Percentiles rank a stretch among this genome's conserved stretches.
Conservation (phyloP, 2,797 vertebrate genomes). For the Phyllotis vaccarum region DNA sequence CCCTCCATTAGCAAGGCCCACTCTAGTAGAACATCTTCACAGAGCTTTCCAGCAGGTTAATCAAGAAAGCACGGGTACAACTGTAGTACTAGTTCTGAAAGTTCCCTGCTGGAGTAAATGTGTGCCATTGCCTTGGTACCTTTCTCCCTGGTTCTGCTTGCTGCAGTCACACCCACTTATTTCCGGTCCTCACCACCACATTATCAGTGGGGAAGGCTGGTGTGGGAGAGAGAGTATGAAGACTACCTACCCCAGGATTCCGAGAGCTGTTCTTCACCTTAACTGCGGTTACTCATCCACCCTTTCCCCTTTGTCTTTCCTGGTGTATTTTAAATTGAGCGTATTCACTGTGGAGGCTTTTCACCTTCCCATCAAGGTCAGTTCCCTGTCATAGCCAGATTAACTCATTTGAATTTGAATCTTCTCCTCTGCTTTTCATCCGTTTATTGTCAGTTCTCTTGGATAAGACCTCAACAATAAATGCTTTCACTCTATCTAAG, state of each 20-base stretch:
- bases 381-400: not conserved
- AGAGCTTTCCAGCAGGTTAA: not conserved
- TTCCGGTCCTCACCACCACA: not conserved
- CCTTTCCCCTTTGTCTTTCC: not conserved
- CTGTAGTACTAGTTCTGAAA: not conserved
- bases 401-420: slow-evolving; percentile 14
- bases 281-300: not conserved
- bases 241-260: not conserved
- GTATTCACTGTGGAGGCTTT: not conserved
- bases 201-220: not conserved
- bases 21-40: not conserved
- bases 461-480: slow-evolving; percentile 47
- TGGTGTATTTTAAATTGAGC: slow-evolving; percentile 1
- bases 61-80: not conserved
- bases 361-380: not conserved
- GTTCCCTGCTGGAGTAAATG: not conserved
- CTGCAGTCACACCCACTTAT: not conserved
- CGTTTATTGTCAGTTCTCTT: slow-evolving; percentile 56
- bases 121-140: not conserved
- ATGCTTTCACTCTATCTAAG: slow-evolving; percentile 27
- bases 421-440: slow-evolving; percentile 59
- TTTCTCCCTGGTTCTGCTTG: not conserved
- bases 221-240: not conserved
- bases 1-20: not conserved
- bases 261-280: not conserved